Base-by-base conservation (phyloP, 1,140 invertebrate genomes). In the Drosophila erecta region DNA sequence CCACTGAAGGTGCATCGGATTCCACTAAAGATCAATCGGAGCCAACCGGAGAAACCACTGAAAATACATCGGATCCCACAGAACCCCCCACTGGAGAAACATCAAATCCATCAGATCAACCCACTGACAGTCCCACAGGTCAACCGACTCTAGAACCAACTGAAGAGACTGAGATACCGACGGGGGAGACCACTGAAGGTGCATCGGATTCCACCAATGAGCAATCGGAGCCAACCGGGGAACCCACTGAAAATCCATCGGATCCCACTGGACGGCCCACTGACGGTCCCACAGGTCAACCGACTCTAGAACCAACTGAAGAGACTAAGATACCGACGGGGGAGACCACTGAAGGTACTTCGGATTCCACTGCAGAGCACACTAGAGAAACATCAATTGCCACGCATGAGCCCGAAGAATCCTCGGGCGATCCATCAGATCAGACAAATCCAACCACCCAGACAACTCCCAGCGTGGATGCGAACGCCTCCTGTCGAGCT, bases 401-500 rank as follows among this genome's bases (percentile, higher is more conserved):
- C 5, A 41, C 62, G 37, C 4, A 27, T 22, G 22, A 12, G 8
- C 5, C 37, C 1, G 27, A 30, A 2, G 8, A 27, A 27, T 27
- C 24, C 24, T 27, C 24, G 24, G 24, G 6, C 24, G 24, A 30
- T 10, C 30, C 56, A 3, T 14, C 41, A 10, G 27, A 4, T 27
- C n/a, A 14, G 8, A 30, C 30, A 22, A 35, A 15, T 51, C 15
- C 7, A 11, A 51, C 44, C 17, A 59, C 69, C 17, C 10, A 49
- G 15, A 5, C 44, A 7, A 20, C 14, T 15, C 72, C 30, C 2
- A 24, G 14, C 4, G 44, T 83, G 2, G 66, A 90, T 58, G 46
- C 62, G 0, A 24, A 78, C 11, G 40, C 37, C 4, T 67, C 74
- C 41, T 90, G 85, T 33, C 30, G 30, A 14, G 43, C 74, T 7